A percentile compares a stretch with the other conserved stretches of the same genome.
These are phyloP conservation scores for Micropterix aruncella DNA, from an alignment of 2,888 invertebrate genomes.

Conservation along the genomic window DNA sequence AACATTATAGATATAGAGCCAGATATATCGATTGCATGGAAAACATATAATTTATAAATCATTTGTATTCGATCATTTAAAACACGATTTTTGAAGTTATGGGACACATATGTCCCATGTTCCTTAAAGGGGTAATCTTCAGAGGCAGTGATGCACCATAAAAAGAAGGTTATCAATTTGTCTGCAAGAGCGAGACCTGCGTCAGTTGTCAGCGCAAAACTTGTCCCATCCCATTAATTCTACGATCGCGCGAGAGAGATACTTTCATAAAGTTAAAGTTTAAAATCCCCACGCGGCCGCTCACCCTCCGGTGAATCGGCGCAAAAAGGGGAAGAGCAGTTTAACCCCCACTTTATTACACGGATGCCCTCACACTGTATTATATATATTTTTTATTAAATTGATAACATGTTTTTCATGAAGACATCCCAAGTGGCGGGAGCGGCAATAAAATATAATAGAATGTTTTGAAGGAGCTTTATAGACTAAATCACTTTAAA, in stretches of 20 bases:
- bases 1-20: too few species aligned
- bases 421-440: slow-evolving; percentile 7
- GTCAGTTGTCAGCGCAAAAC: neutral
- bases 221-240: slow-evolving; percentile 7
- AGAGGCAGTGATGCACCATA: too few species aligned
- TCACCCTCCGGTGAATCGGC: slow-evolving; percentile 2
- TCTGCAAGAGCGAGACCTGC: slow-evolving; percentile 4
- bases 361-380: slow-evolving; percentile 9
- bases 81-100: too few species aligned
- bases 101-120: too few species aligned
- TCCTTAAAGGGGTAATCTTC: too few species aligned
- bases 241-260: slow-evolving; percentile 11
- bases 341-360: neutral
- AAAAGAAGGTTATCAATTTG: too few species aligned
- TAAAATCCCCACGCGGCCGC: slow-evolving; percentile 9
- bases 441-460: slow-evolving; percentile 3
- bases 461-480: neutral
- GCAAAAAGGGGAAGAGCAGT: neutral
- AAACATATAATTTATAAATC: too few species aligned
- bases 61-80: too few species aligned
- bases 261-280: slow-evolving; percentile 12
- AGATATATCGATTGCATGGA: too few species aligned
- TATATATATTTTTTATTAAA: slow-evolving; percentile 13
- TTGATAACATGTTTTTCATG: slow-evolving; percentile 13
- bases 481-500: neutral